phyloP scores from a whole-genome alignment of 2,888 invertebrate genomes.

The Ophion ventricosus region DNA sequence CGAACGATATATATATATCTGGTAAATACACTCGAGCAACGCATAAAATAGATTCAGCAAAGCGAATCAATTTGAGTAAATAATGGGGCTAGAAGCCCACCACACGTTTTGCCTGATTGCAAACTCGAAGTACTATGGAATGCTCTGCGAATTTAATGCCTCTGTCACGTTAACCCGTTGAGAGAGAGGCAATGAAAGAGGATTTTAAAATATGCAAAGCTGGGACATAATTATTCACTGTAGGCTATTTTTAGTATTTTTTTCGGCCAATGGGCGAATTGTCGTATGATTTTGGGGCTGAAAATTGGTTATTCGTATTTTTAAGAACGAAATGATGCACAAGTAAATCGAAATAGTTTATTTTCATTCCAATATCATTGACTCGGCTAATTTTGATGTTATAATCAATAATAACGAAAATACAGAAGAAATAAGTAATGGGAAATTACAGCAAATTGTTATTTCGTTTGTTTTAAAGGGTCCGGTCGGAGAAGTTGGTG shows the following conservation, averaged over 20 bases:
- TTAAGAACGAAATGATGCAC: not conserved
- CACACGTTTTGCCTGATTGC: slow-evolving; percentile 35
- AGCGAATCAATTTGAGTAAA: slow-evolving; percentile 80
- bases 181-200: not conserved
- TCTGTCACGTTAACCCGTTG: not conserved
- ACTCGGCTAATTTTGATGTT: not conserved
- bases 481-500: slow-evolving; percentile 82
- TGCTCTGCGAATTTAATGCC: slow-evolving; percentile 10
- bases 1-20: slow-evolving; percentile 42
- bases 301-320: not conserved
- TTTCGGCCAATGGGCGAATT: not conserved
- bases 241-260: not conserved
- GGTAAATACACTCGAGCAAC: slow-evolving; percentile 66
- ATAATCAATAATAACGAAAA: not conserved
- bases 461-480: slow-evolving; percentile 69
- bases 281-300: not conserved
- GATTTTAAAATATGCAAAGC: not conserved
- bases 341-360: not conserved
- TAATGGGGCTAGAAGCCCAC: slow-evolving; percentile 70
- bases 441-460: not conserved
- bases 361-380: no score
- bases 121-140: slow-evolving; percentile 39
- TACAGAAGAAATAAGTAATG: not conserved
- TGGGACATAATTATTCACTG: not conserved
- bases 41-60: slow-evolving; percentile 74